These are phyloP conservation scores for Riparia riparia DNA, from an alignment of 2,113 vertebrate genomes.

Conservation along the genomic window DNA sequence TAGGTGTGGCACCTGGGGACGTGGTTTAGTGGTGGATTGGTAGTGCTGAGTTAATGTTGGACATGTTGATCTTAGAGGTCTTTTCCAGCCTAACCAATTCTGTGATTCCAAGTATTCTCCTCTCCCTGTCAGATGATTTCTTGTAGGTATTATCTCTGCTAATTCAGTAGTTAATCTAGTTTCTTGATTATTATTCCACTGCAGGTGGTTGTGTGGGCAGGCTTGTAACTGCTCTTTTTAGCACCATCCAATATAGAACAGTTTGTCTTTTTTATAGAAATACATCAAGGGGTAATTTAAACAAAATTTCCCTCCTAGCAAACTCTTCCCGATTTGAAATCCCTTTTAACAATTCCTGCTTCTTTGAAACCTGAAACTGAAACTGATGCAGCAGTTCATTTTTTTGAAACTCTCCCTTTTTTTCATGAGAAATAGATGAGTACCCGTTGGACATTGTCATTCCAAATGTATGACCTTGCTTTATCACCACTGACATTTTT, in stretches of 20 bases:
- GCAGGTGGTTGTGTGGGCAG: slow-evolving; percentile 55
- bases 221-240: slow-evolving; percentile 56
- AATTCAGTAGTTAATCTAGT: slow-evolving; percentile 49
- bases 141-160: slow-evolving; percentile 18
- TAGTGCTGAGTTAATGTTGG: background rate
- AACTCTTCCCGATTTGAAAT: background rate
- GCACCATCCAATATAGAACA: background rate
- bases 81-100: background rate
- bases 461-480: background rate
- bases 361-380: background rate
- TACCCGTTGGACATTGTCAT: background rate
- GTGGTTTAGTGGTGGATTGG: background rate
- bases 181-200: slow-evolving; percentile 51
- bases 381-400: background rate
- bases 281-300: slow-evolving; percentile 22
- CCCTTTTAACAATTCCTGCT: background rate
- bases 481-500: background rate
- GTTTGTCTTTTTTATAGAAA: slow-evolving; percentile 46
- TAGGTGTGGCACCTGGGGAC: background rate
- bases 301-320: slow-evolving; percentile 8
- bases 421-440: background rate
- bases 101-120: background rate
- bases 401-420: background rate
- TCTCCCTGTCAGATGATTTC: background rate
- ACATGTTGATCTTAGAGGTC: background rate